phyloP scores from a whole-genome alignment of 2,888 invertebrate species.

The Oxytorus armatus region DNA sequence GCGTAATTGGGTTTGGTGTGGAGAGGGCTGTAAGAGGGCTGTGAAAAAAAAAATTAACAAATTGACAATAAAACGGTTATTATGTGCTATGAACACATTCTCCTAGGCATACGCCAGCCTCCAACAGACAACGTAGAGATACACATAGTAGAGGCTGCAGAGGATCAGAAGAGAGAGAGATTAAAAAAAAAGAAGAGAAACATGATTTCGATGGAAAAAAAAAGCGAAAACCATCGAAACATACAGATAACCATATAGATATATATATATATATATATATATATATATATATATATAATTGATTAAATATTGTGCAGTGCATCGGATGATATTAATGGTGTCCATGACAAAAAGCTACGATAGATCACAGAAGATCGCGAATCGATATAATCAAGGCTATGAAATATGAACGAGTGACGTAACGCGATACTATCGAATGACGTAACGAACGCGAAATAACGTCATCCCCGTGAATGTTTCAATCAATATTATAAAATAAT shows the following conservation, averaged over 20 bases:
- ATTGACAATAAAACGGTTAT: slow-evolving; percentile 3
- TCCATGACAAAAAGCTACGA: slow-evolving; percentile 40
- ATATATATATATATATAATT: slow-evolving; percentile 23
- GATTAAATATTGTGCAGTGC: slow-evolving; percentile 53
- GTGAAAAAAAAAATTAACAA: background rate
- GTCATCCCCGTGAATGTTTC: background rate
- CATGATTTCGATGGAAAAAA: slow-evolving; percentile 36
- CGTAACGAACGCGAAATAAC: slow-evolving; percentile 24
- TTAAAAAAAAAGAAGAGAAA: slow-evolving; percentile 44
- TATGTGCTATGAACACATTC: slow-evolving; percentile 61
- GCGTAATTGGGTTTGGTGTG: too few species aligned
- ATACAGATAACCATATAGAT: slow-evolving; percentile 29
- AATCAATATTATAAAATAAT: too few species aligned
- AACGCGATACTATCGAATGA: slow-evolving; percentile 29
- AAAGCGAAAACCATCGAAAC: slow-evolving; percentile 53
- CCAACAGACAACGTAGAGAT: slow-evolving; percentile 35
- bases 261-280: slow-evolving; percentile 10
- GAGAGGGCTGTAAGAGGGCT: slow-evolving; percentile 8
- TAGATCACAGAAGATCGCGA: slow-evolving; percentile 42
- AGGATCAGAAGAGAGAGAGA: slow-evolving; percentile 24
- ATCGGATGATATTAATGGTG: slow-evolving; percentile 39
- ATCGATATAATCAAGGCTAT: slow-evolving; percentile 25
- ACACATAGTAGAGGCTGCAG: slow-evolving; percentile 17
- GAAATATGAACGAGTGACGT: slow-evolving; percentile 38
- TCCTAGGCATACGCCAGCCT: slow-evolving; percentile 60